These are phyloP conservation scores for Eledone cirrhosa DNA, from an alignment of 2,888 invertebrate species.

Conservation along the genomic window DNA sequence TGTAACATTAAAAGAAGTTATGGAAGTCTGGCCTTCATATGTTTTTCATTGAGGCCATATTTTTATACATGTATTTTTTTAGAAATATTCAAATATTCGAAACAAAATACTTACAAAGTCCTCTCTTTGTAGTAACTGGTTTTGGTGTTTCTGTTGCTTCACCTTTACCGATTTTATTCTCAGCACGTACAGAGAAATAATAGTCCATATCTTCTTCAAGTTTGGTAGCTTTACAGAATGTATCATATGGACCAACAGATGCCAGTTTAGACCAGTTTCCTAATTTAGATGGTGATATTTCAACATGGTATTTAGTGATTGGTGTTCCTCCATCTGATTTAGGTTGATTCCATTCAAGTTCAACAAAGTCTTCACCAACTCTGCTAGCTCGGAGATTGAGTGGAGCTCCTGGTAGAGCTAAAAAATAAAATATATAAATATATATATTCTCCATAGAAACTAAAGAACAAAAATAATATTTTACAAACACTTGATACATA, in stretches of 20 bases:
- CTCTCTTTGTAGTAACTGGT: conserved; percentile 44
- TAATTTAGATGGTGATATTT: conserved; percentile 33
- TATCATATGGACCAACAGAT: conserved; percentile 33
- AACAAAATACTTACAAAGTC: conserved; percentile 41
- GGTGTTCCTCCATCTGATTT: conserved; percentile 49
- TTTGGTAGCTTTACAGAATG: conserved; percentile 38
- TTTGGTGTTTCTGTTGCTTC: conserved; percentile 74
- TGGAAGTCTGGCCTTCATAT: too few relatives aligned
- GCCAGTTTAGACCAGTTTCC: conserved; percentile 34
- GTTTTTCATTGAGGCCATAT: too few relatives aligned
- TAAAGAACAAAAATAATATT: too few relatives aligned
- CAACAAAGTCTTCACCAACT: conserved; percentile 32
- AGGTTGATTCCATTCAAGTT: conserved; percentile 59
- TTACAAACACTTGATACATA: too few relatives aligned
- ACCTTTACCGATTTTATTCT: conserved; percentile 78
- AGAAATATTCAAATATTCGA: background rate
- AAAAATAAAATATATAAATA: too few relatives aligned
- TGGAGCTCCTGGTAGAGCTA: conserved; percentile 23
- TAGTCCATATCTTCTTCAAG: conserved; percentile 71
- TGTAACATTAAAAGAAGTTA: too few relatives aligned
- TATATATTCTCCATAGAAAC: too few relatives aligned
- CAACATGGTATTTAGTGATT: conserved; percentile 42
- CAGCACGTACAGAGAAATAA: conserved; percentile 84
- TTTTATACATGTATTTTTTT: too few relatives aligned
- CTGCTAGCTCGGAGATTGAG: conserved; percentile 24